Percentiles rank a stretch among this genome's conserved stretches.
Conservation (phyloP, 2,113 vertebrate species). For the Zosterops borbonicus region DNA sequence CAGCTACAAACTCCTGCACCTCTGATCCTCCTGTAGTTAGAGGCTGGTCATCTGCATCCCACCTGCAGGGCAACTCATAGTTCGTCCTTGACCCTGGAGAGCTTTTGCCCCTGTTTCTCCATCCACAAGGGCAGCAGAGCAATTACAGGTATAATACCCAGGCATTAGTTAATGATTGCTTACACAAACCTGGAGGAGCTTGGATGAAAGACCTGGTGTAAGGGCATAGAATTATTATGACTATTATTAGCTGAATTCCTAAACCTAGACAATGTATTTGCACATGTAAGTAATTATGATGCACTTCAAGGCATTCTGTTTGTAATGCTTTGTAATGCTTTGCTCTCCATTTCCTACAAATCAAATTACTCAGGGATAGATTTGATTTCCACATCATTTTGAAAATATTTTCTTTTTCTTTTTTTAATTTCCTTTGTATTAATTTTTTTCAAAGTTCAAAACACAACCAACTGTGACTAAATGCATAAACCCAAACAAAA, state of each 20-base stretch:
- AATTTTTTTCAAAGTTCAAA: conserved; percentile 80
- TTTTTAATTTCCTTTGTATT: conserved; percentile 81
- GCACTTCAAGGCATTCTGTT: conserved; percentile 81
- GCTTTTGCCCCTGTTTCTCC: neutral
- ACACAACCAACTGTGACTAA: conserved; percentile 80
- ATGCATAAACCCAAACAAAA: conserved; percentile 78
- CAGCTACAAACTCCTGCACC: neutral
- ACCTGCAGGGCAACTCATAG: neutral
- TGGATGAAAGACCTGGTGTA: conserved; percentile 4
- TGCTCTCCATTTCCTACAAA: conserved; percentile 82
- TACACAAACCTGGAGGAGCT: neutral
- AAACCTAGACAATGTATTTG: conserved; percentile 76
- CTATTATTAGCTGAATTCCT: conserved; percentile 71
- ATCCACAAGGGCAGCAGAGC: neutral
- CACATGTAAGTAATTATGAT: conserved; percentile 83
- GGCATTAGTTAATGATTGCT: neutral
- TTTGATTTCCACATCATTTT: conserved; percentile 83
- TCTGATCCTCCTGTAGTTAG: neutral
- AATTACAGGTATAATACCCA: neutral
- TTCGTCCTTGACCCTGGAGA: neutral
- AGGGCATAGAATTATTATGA: conserved; percentile 39
- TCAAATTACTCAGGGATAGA: conserved; percentile 80
- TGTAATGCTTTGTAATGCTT: conserved; percentile 79
- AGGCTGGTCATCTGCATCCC: neutral
- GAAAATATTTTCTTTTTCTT: conserved; percentile 83